Percentiles rank a stretch among this genome's conserved stretches.
Evolutionary conservation across 2,888 invertebrate species (phyloP).

Genomic region (Polydesmus complanatus): DNA sequence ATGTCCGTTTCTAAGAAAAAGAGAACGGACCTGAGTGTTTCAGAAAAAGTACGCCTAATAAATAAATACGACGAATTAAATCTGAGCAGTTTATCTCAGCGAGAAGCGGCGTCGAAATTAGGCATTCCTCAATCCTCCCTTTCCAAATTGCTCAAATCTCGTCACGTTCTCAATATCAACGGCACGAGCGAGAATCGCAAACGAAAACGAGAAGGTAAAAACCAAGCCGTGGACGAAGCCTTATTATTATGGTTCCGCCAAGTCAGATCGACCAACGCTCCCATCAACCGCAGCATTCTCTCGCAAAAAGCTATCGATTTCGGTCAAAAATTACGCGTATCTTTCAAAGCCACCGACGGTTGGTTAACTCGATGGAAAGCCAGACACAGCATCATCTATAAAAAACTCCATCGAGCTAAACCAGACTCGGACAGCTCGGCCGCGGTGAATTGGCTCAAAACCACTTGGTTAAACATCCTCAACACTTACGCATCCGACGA

Average conservation of each 20-base stretch:
- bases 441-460: conserved; percentile 1
- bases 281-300: conserved; percentile 11
- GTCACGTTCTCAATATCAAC: no score
- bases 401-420: neutral
- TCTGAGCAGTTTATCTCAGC: no score
- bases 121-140: no score
- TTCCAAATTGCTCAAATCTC: no score
- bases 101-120: no score
- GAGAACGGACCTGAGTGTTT: no score
- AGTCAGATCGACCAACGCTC: neutral
- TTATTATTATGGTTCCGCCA: conserved; percentile 11
- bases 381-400: conserved; percentile 10
- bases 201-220: conserved; percentile 14
- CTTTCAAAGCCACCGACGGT: conserved; percentile 17
- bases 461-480: neutral
- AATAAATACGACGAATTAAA: no score
- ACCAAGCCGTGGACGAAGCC: conserved; percentile 12
- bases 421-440: neutral
- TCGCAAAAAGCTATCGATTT: conserved; percentile 14
- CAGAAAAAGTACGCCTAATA: no score
- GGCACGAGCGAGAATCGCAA: no score
- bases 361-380: conserved; percentile 16
- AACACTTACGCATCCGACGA: conserved; percentile 2
- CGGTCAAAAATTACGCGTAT: conserved; percentile 7
- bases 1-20: no score